phyloP scores from a whole-genome alignment of 2,113 vertebrate species.

The Corythoichthys haematopterus region DNA sequence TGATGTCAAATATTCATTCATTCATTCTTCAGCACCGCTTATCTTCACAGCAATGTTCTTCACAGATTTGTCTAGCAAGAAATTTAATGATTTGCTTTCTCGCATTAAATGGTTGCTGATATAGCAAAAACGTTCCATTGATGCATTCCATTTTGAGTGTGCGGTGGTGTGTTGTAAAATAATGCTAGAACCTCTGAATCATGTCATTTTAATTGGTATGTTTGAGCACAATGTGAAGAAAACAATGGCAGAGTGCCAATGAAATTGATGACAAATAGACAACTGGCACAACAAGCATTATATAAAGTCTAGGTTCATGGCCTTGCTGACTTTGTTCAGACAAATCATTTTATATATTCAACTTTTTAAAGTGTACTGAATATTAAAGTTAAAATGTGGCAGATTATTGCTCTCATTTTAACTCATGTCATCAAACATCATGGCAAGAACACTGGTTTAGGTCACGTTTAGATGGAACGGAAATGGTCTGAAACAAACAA shows the following conservation, averaged over 20 bases:
- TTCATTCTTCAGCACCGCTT: neutral
- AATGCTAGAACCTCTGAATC: slow-evolving; percentile 58
- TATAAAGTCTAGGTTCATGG: slow-evolving; percentile 22
- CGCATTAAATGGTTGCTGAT: neutral
- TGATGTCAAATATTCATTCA: neutral
- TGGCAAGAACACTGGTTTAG: no score
- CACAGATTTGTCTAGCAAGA: neutral
- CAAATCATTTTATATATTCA: slow-evolving; percentile 40
- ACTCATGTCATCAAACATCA: no score
- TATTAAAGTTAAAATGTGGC: no score
- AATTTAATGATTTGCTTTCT: neutral
- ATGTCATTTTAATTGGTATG: slow-evolving; percentile 70
- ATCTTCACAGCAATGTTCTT: neutral
- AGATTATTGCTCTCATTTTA: no score
- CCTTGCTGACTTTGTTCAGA: slow-evolving; percentile 48
- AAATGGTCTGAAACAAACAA: no score
- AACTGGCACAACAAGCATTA: slow-evolving; percentile 26
- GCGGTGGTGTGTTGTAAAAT: slow-evolving; percentile 20
- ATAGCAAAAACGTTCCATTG: neutral
- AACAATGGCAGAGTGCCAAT: slow-evolving; percentile 32
- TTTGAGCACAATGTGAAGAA: slow-evolving; percentile 27
- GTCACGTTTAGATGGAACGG: no score
- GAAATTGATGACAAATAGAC: slow-evolving; percentile 39
- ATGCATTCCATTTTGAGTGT: neutral
- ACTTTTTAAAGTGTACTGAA: neutral